phyloP scores from a whole-genome alignment of 1,140 invertebrate genomes.

The Bombus ignitus region DNA sequence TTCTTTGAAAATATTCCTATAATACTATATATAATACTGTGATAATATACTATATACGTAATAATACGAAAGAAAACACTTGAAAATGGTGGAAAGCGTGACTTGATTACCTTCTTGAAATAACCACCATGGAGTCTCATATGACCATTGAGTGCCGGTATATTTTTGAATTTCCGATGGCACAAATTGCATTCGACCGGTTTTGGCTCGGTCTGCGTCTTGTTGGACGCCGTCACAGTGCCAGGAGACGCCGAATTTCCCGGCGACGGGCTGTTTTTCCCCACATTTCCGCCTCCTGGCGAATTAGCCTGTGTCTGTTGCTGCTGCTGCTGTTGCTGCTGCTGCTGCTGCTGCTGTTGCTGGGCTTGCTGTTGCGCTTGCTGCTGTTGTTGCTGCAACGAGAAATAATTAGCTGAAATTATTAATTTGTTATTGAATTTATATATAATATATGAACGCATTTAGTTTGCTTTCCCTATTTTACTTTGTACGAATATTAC shows the following conservation, averaged over 20 bases:
- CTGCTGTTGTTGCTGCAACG: slow-evolving; percentile 65
- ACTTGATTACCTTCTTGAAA: slow-evolving; percentile 91
- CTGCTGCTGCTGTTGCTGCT: slow-evolving; percentile 71
- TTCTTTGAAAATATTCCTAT: neutral
- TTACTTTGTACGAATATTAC: too few species aligned
- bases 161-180: slow-evolving; percentile 97
- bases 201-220: slow-evolving; percentile 85
- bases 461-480: too few species aligned
- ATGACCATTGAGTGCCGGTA: slow-evolving; percentile 97
- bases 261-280: slow-evolving; percentile 77
- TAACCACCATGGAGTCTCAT: slow-evolving; percentile 98
- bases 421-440: neutral
- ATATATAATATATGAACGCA: too few species aligned
- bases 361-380: slow-evolving; percentile 66
- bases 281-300: slow-evolving; percentile 75
- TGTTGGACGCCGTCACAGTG: slow-evolving; percentile 78
- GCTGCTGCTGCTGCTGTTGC: slow-evolving; percentile 74
- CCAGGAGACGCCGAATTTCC: slow-evolving; percentile 74
- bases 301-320: slow-evolving; percentile 75
- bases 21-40: too few species aligned
- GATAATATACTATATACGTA: neutral
- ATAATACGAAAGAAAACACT: too few species aligned
- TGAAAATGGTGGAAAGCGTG: neutral
- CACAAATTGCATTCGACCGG: slow-evolving; percentile 97
- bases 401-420: neutral